Evolutionary conservation across 2,797 vertebrate genomes (phyloP).

Genomic region (Dendrocincla tyrannina): DNA sequence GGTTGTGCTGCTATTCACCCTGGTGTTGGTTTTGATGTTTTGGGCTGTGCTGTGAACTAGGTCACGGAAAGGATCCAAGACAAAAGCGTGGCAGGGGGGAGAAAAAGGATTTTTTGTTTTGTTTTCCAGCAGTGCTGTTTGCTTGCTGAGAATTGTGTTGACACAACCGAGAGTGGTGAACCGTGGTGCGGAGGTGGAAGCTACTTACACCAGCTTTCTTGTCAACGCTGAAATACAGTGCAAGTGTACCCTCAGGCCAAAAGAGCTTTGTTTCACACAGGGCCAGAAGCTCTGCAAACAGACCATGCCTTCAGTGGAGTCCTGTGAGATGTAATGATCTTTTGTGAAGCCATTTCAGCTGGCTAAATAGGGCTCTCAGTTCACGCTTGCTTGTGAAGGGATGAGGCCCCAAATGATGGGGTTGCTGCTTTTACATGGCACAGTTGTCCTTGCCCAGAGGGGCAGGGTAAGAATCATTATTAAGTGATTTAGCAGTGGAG

Average conservation of each 20-base stretch:
- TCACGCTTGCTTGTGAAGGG: background rate
- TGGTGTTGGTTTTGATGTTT: background rate
- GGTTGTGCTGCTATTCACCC: background rate
- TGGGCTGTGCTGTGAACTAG: constrained; percentile 29
- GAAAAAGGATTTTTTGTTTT: constrained; percentile 2
- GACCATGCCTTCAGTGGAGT: background rate
- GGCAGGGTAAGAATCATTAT: background rate
- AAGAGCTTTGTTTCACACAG: background rate
- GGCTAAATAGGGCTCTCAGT: background rate
- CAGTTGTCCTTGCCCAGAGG: background rate
- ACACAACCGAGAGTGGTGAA: constrained; percentile 21
- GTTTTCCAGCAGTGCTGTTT: constrained; percentile 28
- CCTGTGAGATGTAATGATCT: background rate
- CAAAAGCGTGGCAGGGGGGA: background rate
- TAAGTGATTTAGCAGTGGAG: background rate
- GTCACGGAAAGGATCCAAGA: background rate
- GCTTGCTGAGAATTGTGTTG: constrained; percentile 40
- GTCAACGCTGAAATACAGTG: background rate
- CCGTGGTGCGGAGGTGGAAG: constrained; percentile 2
- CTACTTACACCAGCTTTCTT: constrained; percentile 5
- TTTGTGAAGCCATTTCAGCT: background rate
- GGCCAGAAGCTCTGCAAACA: constrained; percentile 30
- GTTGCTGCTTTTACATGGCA: background rate
- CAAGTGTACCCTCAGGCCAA: background rate
- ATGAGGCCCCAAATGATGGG: background rate